phyloP scores from a whole-genome alignment of 1,140 invertebrate genomes.

The Bombus waltoni region DNA sequence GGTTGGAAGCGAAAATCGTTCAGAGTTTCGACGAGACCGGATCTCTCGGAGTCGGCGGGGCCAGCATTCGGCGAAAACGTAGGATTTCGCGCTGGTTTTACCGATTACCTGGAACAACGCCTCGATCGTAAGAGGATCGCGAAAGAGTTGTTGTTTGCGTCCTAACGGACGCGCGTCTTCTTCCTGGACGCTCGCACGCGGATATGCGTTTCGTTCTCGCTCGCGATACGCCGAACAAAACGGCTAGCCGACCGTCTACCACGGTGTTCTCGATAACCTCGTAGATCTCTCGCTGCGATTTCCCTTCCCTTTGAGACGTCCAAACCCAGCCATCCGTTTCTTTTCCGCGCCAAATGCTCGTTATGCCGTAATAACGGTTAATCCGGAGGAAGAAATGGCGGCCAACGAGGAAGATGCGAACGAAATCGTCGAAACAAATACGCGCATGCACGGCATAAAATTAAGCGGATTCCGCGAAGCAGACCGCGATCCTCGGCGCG shows the following conservation, averaged over 20 bases:
- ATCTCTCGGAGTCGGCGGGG: too few species aligned
- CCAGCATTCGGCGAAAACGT: background rate
- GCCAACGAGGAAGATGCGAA: background rate
- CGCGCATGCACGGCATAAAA: background rate
- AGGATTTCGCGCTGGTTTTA: background rate
- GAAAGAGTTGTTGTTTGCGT: background rate
- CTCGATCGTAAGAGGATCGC: too few species aligned
- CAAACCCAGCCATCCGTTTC: background rate
- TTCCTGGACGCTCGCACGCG: accelerated
- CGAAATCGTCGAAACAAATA: background rate
- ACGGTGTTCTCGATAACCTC: too few species aligned
- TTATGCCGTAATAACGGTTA: background rate
- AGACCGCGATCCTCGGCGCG: background rate
- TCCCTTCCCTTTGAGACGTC: background rate
- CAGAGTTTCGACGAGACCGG: too few species aligned
- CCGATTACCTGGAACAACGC: too few species aligned
- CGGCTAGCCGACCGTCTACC: accelerated
- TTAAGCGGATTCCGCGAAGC: slow-evolving; percentile 3
- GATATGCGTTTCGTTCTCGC: background rate
- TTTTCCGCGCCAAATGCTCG: background rate
- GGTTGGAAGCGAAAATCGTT: background rate
- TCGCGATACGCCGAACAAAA: too few species aligned
- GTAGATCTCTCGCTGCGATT: background rate
- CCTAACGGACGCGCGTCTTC: background rate
- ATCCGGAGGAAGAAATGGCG: background rate